Evolutionary conservation across 2,888 invertebrate species (phyloP).

Genomic region (Tetheella fluctuosa): DNA sequence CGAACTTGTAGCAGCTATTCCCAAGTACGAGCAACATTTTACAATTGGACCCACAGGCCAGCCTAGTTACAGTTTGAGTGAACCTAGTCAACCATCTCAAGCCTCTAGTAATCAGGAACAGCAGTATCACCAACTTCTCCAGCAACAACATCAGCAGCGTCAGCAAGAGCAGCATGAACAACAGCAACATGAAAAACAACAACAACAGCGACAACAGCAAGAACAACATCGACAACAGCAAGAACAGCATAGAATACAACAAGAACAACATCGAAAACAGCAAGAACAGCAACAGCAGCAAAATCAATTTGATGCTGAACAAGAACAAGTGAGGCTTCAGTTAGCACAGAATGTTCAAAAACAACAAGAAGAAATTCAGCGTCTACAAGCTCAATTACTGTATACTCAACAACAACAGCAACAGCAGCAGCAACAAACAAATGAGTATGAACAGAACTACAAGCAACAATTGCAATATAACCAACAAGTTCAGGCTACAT

Average conservation of each 20-base stretch:
- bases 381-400: slow-evolving; percentile 71
- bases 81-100: slow-evolving; percentile 46
- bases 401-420: slow-evolving; percentile 70
- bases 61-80: slow-evolving; percentile 57
- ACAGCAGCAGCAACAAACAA: slow-evolving; percentile 53
- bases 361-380: slow-evolving; percentile 81
- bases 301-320: slow-evolving; percentile 68
- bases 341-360: slow-evolving; percentile 78
- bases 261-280: slow-evolving; percentile 41
- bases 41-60: slow-evolving; percentile 75
- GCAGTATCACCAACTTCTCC: slow-evolving; percentile 34
- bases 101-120: slow-evolving; percentile 32
- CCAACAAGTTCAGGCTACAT: slow-evolving; percentile 62
- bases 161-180: slow-evolving; percentile 37
- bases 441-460: slow-evolving; percentile 43
- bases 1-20: slow-evolving; percentile 89
- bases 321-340: slow-evolving; percentile 71
- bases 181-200: slow-evolving; percentile 31
- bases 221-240: slow-evolving; percentile 34
- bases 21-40: slow-evolving; percentile 91
- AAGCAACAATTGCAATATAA: slow-evolving; percentile 46
- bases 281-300: slow-evolving; percentile 62
- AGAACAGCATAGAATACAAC: slow-evolving; percentile 34
- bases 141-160: slow-evolving; percentile 36
- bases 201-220: slow-evolving; percentile 37